These are phyloP conservation scores for Pangasianodon gigas DNA, from an alignment of 2,113 vertebrate species.

Conservation along the genomic window DNA sequence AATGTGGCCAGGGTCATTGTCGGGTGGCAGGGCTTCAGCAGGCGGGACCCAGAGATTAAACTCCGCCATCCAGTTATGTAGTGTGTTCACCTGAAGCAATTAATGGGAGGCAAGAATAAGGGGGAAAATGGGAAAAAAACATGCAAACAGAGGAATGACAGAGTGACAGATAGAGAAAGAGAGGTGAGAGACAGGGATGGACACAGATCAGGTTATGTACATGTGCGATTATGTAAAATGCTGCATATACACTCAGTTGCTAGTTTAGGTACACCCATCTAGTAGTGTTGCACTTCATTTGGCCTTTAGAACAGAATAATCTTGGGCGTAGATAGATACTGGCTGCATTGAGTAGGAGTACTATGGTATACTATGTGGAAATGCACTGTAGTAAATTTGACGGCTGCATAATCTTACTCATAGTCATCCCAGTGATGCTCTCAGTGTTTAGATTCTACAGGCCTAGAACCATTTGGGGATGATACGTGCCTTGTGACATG, in stretches of 20 bases:
- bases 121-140: slow-evolving; percentile 1
- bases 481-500: background rate
- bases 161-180: slow-evolving; percentile 21
- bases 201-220: slow-evolving; percentile 13
- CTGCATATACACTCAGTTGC: slow-evolving; percentile 16
- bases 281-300: background rate
- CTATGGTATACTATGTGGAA: background rate
- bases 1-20: slow-evolving; percentile 77
- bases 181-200: slow-evolving; percentile 29
- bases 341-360: background rate
- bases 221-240: slow-evolving; percentile 35
- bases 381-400: background rate
- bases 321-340: background rate
- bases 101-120: slow-evolving; percentile 26
- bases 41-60: slow-evolving; percentile 94
- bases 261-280: background rate
- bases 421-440: background rate
- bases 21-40: slow-evolving; percentile 79
- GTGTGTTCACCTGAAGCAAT: slow-evolving; percentile 85
- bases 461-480: background rate
- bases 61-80: slow-evolving; percentile 96
- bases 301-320: background rate
- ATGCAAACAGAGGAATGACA: background rate
- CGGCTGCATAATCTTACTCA: background rate
- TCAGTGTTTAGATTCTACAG: background rate